Base-by-base conservation (phyloP, 2,888 invertebrate genomes). In the Thereva unica region DNA sequence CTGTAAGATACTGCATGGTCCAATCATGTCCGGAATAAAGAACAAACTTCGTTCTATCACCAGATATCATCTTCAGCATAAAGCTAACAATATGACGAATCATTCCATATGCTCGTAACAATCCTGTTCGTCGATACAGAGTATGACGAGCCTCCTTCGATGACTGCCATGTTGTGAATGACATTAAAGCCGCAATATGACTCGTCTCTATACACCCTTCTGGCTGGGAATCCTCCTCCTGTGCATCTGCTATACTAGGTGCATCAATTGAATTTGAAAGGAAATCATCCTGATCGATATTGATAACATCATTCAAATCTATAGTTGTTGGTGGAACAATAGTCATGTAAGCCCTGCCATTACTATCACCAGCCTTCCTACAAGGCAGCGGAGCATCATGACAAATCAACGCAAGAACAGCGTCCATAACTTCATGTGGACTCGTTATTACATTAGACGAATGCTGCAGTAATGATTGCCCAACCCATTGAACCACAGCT, bases 1-100 rank as follows among this genome's bases (percentile, higher is more conserved):
- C 84, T 1, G 92, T 86, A 44, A 97, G 80, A 71, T 93, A 92
- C 74, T 93, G 91, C 44, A 97, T 76, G 0, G 96, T 96, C 75
- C 92, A 90, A 78, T 97, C 97, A 74, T 97, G 97, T 0, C 95
- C 96, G 0, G 96, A 95, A 76, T 92, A 94, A 0, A 94, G 75
- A 0, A 92, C 88, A 66, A 93, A 85, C 74, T 89, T 89, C 0
- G 89, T 89, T 67, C 86, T 86, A 67, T 86, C 86, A 55, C 90
- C 90, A 0, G 90, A 89, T 71, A 93, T 89, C 84, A 93, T 91
- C 72, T 89, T 85, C 7, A 93, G 83, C 87, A 94, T 89, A 75
- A 91, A 89, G 49, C 89, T 88, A 0, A 89, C 92, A 56, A 95
- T 89, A 75, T 92, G 91, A 35, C 90, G 85, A 54, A 95, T 85